Conservation (phyloP, 2,888 invertebrate genomes). For the Ceriagrion tenellum region DNA sequence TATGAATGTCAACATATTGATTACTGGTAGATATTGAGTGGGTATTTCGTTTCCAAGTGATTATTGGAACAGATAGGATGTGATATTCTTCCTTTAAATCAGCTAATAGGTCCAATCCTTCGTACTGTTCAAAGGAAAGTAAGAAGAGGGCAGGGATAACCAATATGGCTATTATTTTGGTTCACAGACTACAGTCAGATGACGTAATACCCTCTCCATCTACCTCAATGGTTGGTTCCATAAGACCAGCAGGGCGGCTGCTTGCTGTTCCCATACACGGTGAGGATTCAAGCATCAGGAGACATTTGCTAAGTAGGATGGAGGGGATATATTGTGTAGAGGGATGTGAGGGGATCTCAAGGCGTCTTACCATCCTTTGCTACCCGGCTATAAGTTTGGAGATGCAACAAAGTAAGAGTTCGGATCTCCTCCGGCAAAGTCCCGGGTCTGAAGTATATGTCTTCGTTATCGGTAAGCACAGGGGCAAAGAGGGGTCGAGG, state of each 20-base stretch:
- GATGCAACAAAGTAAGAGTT: conserved; percentile 2
- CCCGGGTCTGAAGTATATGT: not conserved
- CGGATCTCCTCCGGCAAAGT: not conserved
- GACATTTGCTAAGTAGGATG: not conserved
- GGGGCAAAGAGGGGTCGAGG: not conserved
- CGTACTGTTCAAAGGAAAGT: no score
- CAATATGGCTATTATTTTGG: no score
- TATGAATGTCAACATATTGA: no score
- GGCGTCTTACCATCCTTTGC: not conserved
- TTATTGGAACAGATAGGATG: no score
- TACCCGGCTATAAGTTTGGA: not conserved
- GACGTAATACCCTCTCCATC: no score
- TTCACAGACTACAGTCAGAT: no score
- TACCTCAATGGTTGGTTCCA: no score
- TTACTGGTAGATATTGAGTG: no score
- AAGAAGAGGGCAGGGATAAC: no score
- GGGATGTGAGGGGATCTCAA: not conserved
- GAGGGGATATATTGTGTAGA: not conserved
- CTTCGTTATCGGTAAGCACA: conserved; percentile 8
- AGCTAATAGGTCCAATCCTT: no score
- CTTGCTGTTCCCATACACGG: not conserved
- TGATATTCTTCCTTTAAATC: no score
- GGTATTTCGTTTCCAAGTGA: no score
- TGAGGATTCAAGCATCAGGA: not conserved
- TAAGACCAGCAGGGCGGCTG: not conserved